phyloP scores from a whole-genome alignment of 1,140 invertebrate genomes.

The Leptopilina clavipes region DNA sequence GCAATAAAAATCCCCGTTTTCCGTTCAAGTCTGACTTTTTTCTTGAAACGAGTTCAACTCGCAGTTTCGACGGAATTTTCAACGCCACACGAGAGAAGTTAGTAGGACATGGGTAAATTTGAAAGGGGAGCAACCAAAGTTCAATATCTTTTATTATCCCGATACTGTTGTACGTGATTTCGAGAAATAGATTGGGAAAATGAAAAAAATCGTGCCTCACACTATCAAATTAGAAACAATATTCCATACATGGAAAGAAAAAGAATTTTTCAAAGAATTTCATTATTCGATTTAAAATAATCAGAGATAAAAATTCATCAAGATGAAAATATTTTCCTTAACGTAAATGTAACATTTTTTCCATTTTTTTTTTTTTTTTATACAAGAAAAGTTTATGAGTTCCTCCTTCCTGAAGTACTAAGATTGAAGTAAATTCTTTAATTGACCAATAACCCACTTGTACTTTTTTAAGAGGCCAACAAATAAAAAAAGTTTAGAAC shows the following conservation, averaged over 20 bases:
- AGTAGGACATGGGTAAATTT: constrained; percentile 12
- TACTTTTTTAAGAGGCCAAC: constrained; percentile 4
- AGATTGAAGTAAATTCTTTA: constrained; percentile 24
- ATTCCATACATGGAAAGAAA: neutral
- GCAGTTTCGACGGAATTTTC: constrained; percentile 4
- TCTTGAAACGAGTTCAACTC: constrained; percentile 21
- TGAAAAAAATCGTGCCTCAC: neutral
- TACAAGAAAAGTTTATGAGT: neutral
- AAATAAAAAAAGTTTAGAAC: constrained; percentile 18
- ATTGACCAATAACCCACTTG: constrained; percentile 28
- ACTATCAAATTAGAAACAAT: neutral
- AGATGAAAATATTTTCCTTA: neutral
- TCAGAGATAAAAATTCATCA: neutral
- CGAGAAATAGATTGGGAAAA: neutral
- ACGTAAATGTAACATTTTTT: neutral
- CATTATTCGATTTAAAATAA: neutral
- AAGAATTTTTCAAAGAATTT: neutral
- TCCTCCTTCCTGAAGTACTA: neutral
- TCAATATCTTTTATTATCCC: constrained; percentile 43
- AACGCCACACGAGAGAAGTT: constrained; percentile 15
- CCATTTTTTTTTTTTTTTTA: neutral
- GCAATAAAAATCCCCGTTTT: constrained; percentile 25
- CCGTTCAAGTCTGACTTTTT: constrained; percentile 23
- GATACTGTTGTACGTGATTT: constrained; percentile 38
- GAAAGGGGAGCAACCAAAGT: constrained; percentile 41